Evolutionary conservation across 2,113 vertebrate genomes (phyloP), one percentile per base, ranked within the genome.

Genomic region (Lepidothrix coronata): DNA sequence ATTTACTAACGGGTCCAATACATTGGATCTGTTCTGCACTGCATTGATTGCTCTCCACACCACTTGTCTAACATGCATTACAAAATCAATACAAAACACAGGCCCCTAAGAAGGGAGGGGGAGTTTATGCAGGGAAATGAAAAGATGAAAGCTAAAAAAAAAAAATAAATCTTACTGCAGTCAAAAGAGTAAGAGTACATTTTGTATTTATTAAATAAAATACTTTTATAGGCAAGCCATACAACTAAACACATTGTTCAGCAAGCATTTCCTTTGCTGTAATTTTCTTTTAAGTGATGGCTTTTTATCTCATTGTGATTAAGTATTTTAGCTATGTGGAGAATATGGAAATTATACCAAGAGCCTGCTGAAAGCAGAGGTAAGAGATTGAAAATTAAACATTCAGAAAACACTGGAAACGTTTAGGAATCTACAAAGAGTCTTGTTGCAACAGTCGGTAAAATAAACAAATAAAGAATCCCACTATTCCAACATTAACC

Each of bases 401-500:
- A 8, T 54, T 82, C 48, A 3, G 17, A 61, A 91, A 91, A 37
- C 27, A 71, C 23, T 58, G 23, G 39, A 74, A 93, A 88, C 25
- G 67, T 59, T 93, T 78, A 76, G 88, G 58, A 39, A 61, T 74
- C 80, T 81, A 78, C 71, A 82, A 89, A 93, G 91, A 94, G 41
- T 35, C 58, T 48, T 43, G 20, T n/a, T 80, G 66, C 73, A 95
- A 63, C 10, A 54, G 62, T 62, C 13, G 48, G 59, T 77, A 58
- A 85, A 95, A 81, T 35, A 93, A 85, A 95, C 63, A 87, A 86
- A 67, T 49, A 85, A 84, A 74, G 66, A 93, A 85, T 76, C 37
- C 41, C 41, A 44, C 67, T 71, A n/a, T 78, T 92, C 94, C 73
- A 95, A 74, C 93, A 97, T 95, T 97, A 97, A 96, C 96, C 98